These are phyloP conservation scores for Strigamia transsilvanica DNA, from an alignment of 2,888 invertebrate genomes.

Conservation along the genomic window DNA sequence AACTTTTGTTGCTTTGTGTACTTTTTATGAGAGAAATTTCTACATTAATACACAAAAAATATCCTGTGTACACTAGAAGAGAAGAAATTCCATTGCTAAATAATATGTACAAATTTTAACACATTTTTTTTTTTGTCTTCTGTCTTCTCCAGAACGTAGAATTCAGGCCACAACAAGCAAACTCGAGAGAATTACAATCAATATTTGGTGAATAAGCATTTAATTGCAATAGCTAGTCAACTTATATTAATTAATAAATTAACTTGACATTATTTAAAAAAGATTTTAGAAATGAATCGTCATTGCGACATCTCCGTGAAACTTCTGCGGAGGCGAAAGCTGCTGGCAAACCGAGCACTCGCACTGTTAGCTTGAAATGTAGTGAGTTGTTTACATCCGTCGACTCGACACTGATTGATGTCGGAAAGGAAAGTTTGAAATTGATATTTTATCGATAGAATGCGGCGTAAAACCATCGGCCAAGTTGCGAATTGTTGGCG, in stretches of 20 bases:
- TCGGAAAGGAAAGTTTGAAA: background rate
- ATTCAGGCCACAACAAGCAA: background rate
- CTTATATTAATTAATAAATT: no score
- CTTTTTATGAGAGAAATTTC: background rate
- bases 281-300: background rate
- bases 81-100: background rate
- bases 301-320: background rate
- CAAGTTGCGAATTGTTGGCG: slow-evolving; percentile 69
- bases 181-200: background rate
- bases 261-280: background rate
- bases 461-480: background rate
- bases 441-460: background rate
- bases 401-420: background rate
- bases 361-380: slow-evolving; percentile 16
- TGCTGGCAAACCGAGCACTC: background rate
- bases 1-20: background rate
- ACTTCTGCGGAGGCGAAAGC: background rate
- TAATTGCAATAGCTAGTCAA: no score
- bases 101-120: background rate
- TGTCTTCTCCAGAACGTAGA: background rate
- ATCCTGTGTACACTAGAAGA: background rate
- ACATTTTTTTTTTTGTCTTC: background rate
- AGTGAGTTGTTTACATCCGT: background rate
- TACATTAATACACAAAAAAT: background rate
- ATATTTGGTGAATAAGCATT: background rate